A percentile compares a stretch with the other conserved stretches of the same genome.
Evolutionary conservation across 2,888 invertebrate genomes (phyloP).

Genomic region (Byasa hedistus): DNA sequence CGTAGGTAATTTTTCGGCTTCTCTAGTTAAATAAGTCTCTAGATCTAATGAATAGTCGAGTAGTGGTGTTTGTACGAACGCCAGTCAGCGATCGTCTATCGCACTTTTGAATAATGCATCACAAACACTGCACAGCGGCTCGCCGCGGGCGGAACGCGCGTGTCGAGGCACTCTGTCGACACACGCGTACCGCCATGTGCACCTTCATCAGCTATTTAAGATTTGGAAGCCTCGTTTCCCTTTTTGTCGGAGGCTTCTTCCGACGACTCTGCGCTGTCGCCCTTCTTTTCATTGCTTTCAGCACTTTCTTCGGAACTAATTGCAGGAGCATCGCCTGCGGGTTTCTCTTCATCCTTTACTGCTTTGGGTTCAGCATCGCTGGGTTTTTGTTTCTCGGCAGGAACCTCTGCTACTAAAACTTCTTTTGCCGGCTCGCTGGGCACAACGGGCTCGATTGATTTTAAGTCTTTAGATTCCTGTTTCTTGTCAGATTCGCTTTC

Average conservation of each 20-base stretch:
- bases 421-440: slow-evolving; percentile 27
- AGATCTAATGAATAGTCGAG: slow-evolving; percentile 65
- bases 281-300: slow-evolving; percentile 48
- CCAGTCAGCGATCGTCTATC: slow-evolving; percentile 45
- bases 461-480: slow-evolving; percentile 30
- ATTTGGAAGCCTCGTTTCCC: slow-evolving; percentile 48
- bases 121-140: slow-evolving; percentile 41
- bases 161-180: slow-evolving; percentile 74
- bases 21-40: slow-evolving; percentile 77
- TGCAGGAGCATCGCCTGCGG: slow-evolving; percentile 44
- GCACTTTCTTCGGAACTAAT: slow-evolving; percentile 54
- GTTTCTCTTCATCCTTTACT: slow-evolving; percentile 41
- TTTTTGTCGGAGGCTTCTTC: slow-evolving; percentile 52
- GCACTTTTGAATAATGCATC: slow-evolving; percentile 47
- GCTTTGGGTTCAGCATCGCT: slow-evolving; percentile 36
- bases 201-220: slow-evolving; percentile 55
- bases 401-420: slow-evolving; percentile 28
- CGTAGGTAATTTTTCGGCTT: slow-evolving; percentile 67
- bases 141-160: slow-evolving; percentile 65
- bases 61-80: slow-evolving; percentile 48
- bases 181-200: slow-evolving; percentile 69
- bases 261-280: slow-evolving; percentile 46
- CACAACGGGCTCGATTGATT: slow-evolving; percentile 18
- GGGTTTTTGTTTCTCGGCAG: slow-evolving; percentile 33
- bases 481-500: slow-evolving; percentile 32